phyloP scores from a whole-genome alignment of 2,113 vertebrate species.

The Nycticebus coucang region DNA sequence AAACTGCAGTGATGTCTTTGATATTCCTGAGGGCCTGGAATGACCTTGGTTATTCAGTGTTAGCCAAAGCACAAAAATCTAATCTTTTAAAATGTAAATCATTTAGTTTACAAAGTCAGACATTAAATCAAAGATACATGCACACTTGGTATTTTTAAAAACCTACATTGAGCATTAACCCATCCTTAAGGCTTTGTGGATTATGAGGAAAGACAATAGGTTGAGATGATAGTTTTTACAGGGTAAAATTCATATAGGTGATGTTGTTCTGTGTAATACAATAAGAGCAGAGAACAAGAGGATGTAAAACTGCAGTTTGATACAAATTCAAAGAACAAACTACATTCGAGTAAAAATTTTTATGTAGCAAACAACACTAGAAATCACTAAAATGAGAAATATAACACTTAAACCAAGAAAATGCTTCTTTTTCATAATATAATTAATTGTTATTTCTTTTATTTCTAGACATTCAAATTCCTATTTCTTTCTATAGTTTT shows the following conservation, averaged over 20 bases:
- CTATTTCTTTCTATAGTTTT: not conserved
- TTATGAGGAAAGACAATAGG: not conserved
- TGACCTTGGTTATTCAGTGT: not conserved
- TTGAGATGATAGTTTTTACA: not conserved
- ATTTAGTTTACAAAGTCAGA: conserved; percentile 8
- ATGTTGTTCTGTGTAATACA: not conserved
- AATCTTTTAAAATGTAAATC: not conserved
- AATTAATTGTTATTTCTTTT: not conserved
- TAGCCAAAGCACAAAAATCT: not conserved
- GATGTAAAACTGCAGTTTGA: not conserved
- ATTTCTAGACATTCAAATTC: not conserved
- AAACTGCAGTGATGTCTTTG: not conserved
- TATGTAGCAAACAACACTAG: not conserved
- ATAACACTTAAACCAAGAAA: not conserved
- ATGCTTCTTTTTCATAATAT: not conserved
- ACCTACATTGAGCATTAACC: not conserved
- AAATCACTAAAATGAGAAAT: conserved; percentile 26
- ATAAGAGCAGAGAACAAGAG: not conserved
- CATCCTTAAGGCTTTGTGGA: not conserved
- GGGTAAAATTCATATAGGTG: not conserved
- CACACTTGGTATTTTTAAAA: not conserved
- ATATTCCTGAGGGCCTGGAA: not conserved
- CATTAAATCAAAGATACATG: not conserved
- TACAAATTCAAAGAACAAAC: conserved; percentile 26
- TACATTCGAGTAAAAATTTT: not conserved